Evolutionary conservation across 2,888 invertebrate genomes (phyloP).

Genomic region (Agapostemon virescens): DNA sequence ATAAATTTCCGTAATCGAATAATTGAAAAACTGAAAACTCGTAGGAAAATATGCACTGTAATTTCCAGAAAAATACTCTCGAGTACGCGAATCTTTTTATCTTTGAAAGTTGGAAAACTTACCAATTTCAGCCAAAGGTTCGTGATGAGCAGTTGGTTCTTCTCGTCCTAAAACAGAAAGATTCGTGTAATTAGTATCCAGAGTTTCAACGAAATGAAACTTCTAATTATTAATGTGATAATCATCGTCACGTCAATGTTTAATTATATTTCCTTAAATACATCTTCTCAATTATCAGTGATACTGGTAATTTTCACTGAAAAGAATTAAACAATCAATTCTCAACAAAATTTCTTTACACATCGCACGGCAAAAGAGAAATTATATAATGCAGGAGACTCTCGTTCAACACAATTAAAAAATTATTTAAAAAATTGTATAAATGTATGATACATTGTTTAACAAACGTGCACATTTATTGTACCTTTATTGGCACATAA

Average conservation of each 20-base stretch:
- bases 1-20: background rate
- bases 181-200: background rate
- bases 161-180: constrained; percentile 91
- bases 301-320: background rate
- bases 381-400: background rate
- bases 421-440: no score
- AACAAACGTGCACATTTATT: no score
- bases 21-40: background rate
- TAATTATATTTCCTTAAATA: background rate
- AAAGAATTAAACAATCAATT: background rate
- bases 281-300: background rate
- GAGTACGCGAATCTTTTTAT: background rate
- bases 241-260: background rate
- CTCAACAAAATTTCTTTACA: background rate
- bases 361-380: no score
- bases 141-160: constrained; percentile 97
- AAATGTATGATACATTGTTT: no score
- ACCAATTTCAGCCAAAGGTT: constrained; percentile 98
- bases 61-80: background rate
- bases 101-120: constrained; percentile 81
- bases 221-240: background rate
- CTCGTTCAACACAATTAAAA: background rate
- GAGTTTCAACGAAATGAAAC: background rate
- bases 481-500: no score
- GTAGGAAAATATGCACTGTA: background rate